Conservation (phyloP, 2,113 vertebrate species). For the Mormoops blainvillei region DNA sequence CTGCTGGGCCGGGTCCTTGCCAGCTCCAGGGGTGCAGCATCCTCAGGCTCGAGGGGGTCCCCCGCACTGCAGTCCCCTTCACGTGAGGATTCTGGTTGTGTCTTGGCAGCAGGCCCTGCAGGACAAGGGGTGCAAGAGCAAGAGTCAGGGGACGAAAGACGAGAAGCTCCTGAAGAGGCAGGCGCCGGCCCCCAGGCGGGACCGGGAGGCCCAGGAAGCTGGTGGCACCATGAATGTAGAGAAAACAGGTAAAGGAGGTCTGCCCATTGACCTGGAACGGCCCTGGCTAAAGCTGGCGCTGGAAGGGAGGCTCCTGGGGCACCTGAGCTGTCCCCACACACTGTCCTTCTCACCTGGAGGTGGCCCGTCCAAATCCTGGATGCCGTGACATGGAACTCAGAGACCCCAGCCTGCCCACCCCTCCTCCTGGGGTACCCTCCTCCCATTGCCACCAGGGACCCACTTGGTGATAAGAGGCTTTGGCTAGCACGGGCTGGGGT, state of each 20-base stretch:
- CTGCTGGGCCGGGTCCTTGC: accelerated
- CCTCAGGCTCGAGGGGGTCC: neutral
- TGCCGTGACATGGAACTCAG: neutral
- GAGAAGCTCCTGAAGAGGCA: slow-evolving; percentile 70
- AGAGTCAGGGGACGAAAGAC: slow-evolving; percentile 79
- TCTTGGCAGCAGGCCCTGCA: slow-evolving; percentile 79
- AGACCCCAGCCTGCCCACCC: neutral
- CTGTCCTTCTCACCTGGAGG: neutral
- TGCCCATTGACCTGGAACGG: neutral
- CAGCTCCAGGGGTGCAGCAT: neutral
- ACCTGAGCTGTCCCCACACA: neutral
- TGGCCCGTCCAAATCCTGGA: neutral
- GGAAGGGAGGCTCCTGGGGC: neutral
- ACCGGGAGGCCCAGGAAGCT: slow-evolving; percentile 52
- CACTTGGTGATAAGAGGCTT: slow-evolving; percentile 37
- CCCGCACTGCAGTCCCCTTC: neutral
- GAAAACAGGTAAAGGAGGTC: slow-evolving; percentile 75
- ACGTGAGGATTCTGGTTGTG: slow-evolving; percentile 60
- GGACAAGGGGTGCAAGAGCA: slow-evolving; percentile 80
- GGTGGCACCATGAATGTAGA: slow-evolving; percentile 76
- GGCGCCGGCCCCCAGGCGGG: neutral
- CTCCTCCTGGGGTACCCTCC: neutral
- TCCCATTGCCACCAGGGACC: neutral
- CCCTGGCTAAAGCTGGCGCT: neutral
- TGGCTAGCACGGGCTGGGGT: neutral